Base-by-base conservation (phyloP, 2,888 invertebrate genomes). In the Cosmopolites sordidus region DNA sequence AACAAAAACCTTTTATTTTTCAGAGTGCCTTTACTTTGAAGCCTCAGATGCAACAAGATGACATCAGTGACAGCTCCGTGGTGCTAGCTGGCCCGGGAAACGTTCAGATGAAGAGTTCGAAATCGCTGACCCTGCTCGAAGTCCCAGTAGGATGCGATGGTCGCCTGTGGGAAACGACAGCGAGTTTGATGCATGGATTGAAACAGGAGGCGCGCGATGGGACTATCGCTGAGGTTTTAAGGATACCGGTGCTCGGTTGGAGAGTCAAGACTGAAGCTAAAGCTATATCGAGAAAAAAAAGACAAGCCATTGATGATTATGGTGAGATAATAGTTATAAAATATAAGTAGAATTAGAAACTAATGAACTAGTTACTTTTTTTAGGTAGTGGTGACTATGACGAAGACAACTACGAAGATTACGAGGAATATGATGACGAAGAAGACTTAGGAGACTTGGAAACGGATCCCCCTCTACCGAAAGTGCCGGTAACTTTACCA, bases 91-190 rank as follows among this genome's bases (percentile, higher is more conserved):
- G 79, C 16, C 78, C 78, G 43, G 80, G 80, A 16, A 78, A 79
- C 64, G 67, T 75, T 39, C 74, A 72, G 55, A 17, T 16, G 2
- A 69, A 71, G 52, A 12, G n/a, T 6, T 73, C 75, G 47, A 77
- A 77, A 65, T 67, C 72, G 50, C 70, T 75, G 43, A 73, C 78
- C 46, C 66, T 74, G 46, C 68, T 81, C 48, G 74, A 79, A 64
- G 78, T 79, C 1, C 75, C 87, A 78, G 86, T 89, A 51, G 91
- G 90, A 2, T 91, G 91, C 71, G 84, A 84, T 43, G 83, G 83
- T 41, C 80, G 80, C 58, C 74, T 89, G 18, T 84, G 85, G 81
- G 73, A 78, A n/a, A 79, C 82, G 44, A 83, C 85, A 64, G 78
- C 80, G 37, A 77, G 83, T 17, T 72, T 86, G 11, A 78, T 89